These are phyloP conservation scores for Conops quadrifasciatus DNA, from an alignment of 2,888 invertebrate species.

Conservation along the genomic window DNA sequence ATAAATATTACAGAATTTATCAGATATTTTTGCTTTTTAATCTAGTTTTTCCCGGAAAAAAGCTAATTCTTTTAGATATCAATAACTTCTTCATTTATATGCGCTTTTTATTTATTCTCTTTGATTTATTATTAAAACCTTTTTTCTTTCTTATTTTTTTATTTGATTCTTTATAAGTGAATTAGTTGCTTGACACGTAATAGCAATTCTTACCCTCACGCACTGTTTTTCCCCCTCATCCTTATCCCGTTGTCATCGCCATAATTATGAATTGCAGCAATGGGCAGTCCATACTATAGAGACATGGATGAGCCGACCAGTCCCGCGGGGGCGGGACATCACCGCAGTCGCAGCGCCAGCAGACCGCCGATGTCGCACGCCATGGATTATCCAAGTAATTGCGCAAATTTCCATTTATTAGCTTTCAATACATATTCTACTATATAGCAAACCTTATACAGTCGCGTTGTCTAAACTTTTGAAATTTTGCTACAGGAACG, in stretches of 20 bases:
- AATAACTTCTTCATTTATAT: constrained; percentile 35
- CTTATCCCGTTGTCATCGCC: constrained; percentile 67
- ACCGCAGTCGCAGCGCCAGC: constrained; percentile 83
- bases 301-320: constrained; percentile 86
- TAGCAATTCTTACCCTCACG: constrained; percentile 54
- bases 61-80: constrained; percentile 35
- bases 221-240: constrained; percentile 54
- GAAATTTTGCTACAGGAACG: constrained; percentile 35
- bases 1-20: not conserved
- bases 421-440: constrained; percentile 46
- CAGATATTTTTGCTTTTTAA: constrained; percentile 40
- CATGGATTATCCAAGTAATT: constrained; percentile 69
- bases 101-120: constrained; percentile 23
- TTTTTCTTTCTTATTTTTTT: constrained; percentile 33
- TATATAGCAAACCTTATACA: constrained; percentile 42
- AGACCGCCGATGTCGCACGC: constrained; percentile 72
- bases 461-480: constrained; percentile 47
- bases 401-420: constrained; percentile 37
- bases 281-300: constrained; percentile 75
- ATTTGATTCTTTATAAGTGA: constrained; percentile 52
- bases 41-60: constrained; percentile 14
- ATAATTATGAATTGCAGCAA: constrained; percentile 66
- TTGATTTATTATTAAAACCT: too few species aligned
- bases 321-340: constrained; percentile 84
- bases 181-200: constrained; percentile 54